phyloP scores from a whole-genome alignment of 2,113 vertebrate species.

The Chloebia gouldiae region DNA sequence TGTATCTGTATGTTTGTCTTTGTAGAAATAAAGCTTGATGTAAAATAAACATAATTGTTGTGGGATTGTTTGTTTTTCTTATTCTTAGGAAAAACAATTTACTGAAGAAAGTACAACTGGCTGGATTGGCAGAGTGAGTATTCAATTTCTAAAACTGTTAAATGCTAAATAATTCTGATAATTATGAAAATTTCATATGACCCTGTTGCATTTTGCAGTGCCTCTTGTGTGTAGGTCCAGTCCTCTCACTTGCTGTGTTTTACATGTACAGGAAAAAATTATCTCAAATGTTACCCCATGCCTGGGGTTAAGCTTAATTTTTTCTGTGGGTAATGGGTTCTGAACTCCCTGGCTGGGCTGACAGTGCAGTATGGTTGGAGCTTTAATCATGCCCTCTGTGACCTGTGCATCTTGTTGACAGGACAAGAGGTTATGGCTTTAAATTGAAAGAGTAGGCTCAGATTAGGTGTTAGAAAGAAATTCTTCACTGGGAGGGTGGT shows the following conservation, averaged over 20 bases:
- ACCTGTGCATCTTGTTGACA: not conserved
- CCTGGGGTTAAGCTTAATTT: not conserved
- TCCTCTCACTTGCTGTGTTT: not conserved
- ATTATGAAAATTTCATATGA: not conserved
- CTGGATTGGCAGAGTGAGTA: conserved; percentile 94
- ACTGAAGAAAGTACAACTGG: conserved; percentile 84
- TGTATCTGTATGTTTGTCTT: not conserved
- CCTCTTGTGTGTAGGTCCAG: not conserved
- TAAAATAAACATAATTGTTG: not conserved
- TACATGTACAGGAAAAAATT: not conserved
- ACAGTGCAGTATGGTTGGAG: not conserved
- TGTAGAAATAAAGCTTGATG: not conserved
- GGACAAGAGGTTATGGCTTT: not conserved
- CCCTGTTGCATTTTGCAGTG: not conserved
- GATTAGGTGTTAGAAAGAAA: not conserved
- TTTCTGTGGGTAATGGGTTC: not conserved
- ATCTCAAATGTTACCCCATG: not conserved
- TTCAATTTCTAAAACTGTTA: not conserved
- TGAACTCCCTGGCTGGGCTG: not conserved
- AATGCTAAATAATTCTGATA: not conserved
- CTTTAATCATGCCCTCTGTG: not conserved
- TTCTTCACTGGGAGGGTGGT: not conserved
- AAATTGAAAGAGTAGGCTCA: not conserved
- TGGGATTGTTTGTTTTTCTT: conserved; percentile 26
- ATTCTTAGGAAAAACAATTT: conserved; percentile 50